Conservation (phyloP, 23 tunicate genomes). For the Ciona savignyi region DNA sequence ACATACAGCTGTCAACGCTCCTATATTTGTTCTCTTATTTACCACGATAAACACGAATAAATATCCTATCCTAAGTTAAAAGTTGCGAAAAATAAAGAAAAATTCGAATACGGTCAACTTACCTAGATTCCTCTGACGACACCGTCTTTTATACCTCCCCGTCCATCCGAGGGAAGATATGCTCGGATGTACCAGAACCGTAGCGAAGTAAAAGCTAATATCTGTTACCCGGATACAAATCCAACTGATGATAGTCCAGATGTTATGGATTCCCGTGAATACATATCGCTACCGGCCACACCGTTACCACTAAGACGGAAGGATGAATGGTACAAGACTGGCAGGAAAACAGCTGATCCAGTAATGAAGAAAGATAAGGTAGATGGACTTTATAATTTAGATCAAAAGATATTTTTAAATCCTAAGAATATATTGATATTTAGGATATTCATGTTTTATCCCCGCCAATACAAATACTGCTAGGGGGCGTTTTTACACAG, state of each 20-base stretch:
- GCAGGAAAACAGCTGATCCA: constrained; percentile 32
- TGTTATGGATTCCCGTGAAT: constrained; percentile 62
- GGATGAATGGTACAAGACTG: constrained; percentile 57
- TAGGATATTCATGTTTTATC: too few relatives aligned
- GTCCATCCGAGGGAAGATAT: constrained; percentile 82
- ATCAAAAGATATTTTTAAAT: too few relatives aligned
- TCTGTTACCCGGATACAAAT: constrained; percentile 69
- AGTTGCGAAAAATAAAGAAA: too few relatives aligned
- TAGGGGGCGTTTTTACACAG: too few relatives aligned
- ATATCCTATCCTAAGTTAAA: too few relatives aligned
- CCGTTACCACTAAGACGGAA: constrained; percentile 14
- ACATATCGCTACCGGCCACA: constrained; percentile 52
- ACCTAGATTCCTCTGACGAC: constrained; percentile 66
- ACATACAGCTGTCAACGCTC: too few relatives aligned
- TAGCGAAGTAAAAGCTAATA: constrained; percentile 28
- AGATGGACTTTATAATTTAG: constrained; percentile 1
- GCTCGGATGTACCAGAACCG: constrained; percentile 69
- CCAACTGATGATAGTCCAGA: constrained; percentile 55
- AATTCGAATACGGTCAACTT: too few relatives aligned
- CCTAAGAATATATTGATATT: too few relatives aligned
- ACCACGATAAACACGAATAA: too few relatives aligned
- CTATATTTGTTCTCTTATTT: too few relatives aligned
- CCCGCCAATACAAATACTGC: too few relatives aligned
- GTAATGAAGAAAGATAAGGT: constrained; percentile 4
- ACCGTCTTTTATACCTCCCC: constrained; percentile 46